Base-by-base conservation (phyloP, 53 echinoderm and acorn worm genomes). In the Actinopyga echinites region DNA sequence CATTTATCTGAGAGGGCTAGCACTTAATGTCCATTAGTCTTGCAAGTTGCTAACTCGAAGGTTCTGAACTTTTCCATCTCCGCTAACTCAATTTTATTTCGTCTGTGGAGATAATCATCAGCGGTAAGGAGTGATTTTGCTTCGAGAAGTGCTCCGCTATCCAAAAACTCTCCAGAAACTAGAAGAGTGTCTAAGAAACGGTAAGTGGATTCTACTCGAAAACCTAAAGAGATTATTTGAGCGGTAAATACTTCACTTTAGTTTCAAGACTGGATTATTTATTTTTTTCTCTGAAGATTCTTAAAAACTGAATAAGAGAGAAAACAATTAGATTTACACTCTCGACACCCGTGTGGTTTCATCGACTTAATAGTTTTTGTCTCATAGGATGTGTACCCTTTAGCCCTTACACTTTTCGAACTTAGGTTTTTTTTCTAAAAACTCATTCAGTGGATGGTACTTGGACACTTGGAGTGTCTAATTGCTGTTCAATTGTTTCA, bases 191-290 rank as follows among this genome's bases (percentile, higher is more conserved):
- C 80, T 60, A 60, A 80, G 80, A 40, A 60, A 80, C 80, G 80
- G 80, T 80, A 62, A 80, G 80, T 80, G 80, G 80, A 38, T 36
- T 60, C 36, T 80, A 80, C 80, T 80, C 58, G 80, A 80, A 80
- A 80, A 58, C 28, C 62, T 80, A 60, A 40, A 59, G 80, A 33
- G 80, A 60, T 80, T 80, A 80, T 80, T 80, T 80, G 80, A 80
- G 80, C 80, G 61, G 80, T 61, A 80, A 80, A 80, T 80, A 80
- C 80, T 80, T 80, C 69, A 69, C 69, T 69, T 69, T 69, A 69
- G 69, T 69, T 44, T 69, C 69, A 40, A 69, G 69, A 69, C 43
- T 38, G 24, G 37, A 69, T 69, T 69, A 69, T 69, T 69, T 69
- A 69, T 69, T 69, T 69, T 69, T 19, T 64, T 30, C 24, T 23